A percentile compares a stretch with the other conserved stretches of the same genome.
phyloP scores from a whole-genome alignment of 64 coral and sea anemone genomes.

The Montipora foliosa region DNA sequence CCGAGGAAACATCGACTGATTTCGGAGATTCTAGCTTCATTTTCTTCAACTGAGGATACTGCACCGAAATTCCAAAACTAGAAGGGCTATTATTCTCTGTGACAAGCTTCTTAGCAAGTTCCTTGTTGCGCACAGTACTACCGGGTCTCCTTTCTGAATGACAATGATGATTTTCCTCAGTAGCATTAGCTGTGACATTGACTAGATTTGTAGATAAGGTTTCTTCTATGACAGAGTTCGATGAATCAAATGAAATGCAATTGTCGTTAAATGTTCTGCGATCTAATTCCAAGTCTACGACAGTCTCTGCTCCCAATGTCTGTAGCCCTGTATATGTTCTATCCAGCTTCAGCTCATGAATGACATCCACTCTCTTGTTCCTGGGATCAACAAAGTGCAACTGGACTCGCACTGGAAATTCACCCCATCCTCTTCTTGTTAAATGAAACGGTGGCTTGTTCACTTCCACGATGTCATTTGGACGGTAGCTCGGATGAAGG shows the following conservation, averaged over 20 bases:
- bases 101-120: neutral
- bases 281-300: constrained; percentile 93
- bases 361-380: constrained; percentile 97
- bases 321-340: constrained; percentile 97
- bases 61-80: neutral
- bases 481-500: constrained; percentile 97
- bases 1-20: constrained; percentile 31
- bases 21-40: constrained; percentile 62
- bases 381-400: constrained; percentile 91
- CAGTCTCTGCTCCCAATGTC: constrained; percentile 95
- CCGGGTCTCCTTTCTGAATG: too few relatives aligned
- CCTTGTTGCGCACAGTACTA: neutral
- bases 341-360: constrained; percentile 96
- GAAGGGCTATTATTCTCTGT: neutral
- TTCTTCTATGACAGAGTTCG: constrained; percentile 13
- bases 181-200: neutral
- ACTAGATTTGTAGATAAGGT: neutral
- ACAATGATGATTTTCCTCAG: neutral
- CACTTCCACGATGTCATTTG: constrained; percentile 98
- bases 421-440: constrained; percentile 97
- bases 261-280: constrained; percentile 83
- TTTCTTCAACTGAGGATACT: constrained; percentile 57
- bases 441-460: constrained; percentile 96
- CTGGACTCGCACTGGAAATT: constrained; percentile 95
- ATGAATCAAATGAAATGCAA: neutral